phyloP scores from a whole-genome alignment of 2,888 invertebrate species.

The Pemphredon lugubris region DNA sequence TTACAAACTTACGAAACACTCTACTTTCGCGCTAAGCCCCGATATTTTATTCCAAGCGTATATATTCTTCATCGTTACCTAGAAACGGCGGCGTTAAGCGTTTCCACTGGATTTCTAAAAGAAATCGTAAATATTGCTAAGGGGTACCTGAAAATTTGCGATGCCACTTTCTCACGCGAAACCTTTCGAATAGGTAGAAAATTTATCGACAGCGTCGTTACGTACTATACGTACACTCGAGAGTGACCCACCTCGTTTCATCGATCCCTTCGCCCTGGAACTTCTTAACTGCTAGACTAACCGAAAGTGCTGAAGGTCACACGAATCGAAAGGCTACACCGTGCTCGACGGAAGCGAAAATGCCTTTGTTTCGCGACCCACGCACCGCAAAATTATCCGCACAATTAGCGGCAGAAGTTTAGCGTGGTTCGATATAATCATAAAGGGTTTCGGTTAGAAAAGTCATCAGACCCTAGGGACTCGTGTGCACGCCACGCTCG shows the following conservation, averaged over 20 bases:
- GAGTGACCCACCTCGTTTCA: conserved; percentile 29
- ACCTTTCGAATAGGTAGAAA: not conserved
- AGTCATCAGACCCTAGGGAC: conserved; percentile 14
- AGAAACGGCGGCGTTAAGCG: not conserved
- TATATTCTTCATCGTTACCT: not conserved
- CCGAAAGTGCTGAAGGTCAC: conserved; percentile 33
- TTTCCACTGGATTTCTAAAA: not conserved
- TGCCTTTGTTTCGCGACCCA: conserved; percentile 20
- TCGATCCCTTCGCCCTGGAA: conserved; percentile 41
- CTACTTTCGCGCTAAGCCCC: not conserved
- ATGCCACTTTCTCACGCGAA: not conserved
- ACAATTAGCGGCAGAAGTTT: conserved; percentile 21
- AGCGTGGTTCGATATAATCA: conserved; percentile 8
- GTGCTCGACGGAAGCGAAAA: conserved; percentile 9
- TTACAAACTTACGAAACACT: no score
- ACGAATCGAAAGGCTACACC: conserved; percentile 32
- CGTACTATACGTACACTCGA: no score
- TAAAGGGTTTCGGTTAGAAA: conserved; percentile 9
- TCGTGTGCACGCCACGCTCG: not conserved
- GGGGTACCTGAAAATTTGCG: not conserved
- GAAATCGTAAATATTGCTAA: not conserved
- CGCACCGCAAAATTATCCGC: conserved; percentile 34
- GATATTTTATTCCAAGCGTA: not conserved
- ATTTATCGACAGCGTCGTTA: conserved; percentile 1
- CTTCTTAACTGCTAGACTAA: conserved; percentile 30